Base-by-base conservation (phyloP, 2,113 vertebrate species). In the Dasyornis broadbenti region DNA sequence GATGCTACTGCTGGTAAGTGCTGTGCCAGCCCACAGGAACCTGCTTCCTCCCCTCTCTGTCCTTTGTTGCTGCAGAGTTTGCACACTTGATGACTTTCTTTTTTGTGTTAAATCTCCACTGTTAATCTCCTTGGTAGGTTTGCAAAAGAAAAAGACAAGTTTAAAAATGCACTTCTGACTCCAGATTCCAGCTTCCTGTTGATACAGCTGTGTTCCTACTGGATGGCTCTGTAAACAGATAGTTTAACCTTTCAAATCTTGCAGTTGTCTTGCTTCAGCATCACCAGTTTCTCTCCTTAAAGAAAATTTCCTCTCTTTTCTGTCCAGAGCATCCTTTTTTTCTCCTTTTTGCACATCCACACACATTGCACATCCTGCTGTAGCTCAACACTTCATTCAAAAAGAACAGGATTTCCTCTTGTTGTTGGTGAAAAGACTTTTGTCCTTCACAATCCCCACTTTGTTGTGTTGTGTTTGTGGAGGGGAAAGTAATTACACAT, bases 201-300 rank as follows among this genome's bases (percentile, higher is more conserved):
- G 95, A 94, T 95, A 84, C 94, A 97, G 94, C 95, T 96, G 96
- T 83, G 47, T 69, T 86, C 35, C 78, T 61, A 52, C 64, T 78
- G 9, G 6, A 81, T 85, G 60, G 21, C n/a, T 94, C 47, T 40
- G 30, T 70, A 80, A 94, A 70, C 65, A 86, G 30, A 26, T 11
- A 73, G 8, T 91, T 93, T 82, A 93, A 82, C 87, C 33, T 84
- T 92, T 86, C 70, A 71, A 27, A 60, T 52, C 45, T 60, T 61
- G 27, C 39, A 73, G 12, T 49, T 84, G 26, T 69, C 19, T 78
- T 63, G 10, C 15, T 81, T 78, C 31, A 73, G 10, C 33, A 54
- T 47, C 54, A 61, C 13, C 2, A 0, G 0, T 64, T 80, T 93
- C 21, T 75, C 44, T 81, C 14, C 23, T 78, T 61, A 52, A 45